Conservation (phyloP, 2,888 invertebrate species). For the Pachycephus smyrnensis region DNA sequence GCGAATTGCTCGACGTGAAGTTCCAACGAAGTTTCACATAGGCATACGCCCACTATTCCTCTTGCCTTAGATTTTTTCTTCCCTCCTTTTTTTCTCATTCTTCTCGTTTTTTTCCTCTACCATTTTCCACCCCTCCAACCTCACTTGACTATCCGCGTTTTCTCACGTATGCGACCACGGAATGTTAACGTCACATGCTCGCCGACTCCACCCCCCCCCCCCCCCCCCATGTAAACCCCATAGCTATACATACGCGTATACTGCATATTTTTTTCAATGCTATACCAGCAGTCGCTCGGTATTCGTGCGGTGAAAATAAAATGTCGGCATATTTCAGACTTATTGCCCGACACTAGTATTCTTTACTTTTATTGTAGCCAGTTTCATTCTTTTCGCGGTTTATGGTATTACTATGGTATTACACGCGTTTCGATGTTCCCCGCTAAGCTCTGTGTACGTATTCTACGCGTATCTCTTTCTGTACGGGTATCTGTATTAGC, state of each 20-base stretch:
- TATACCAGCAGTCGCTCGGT: slow-evolving; percentile 24
- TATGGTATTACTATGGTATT: slow-evolving; percentile 47
- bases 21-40: slow-evolving; percentile 43
- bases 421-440: slow-evolving; percentile 35
- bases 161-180: too few species aligned
- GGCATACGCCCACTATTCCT: too few species aligned
- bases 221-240: slow-evolving; percentile 33
- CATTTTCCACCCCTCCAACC: background rate
- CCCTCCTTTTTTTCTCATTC: background rate
- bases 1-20: slow-evolving; percentile 55
- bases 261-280: slow-evolving; percentile 36
- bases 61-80: slow-evolving; percentile 27
- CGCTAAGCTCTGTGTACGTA: too few species aligned
- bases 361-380: slow-evolving; percentile 50
- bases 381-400: slow-evolving; percentile 52
- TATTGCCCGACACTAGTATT: slow-evolving; percentile 38
- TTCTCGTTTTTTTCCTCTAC: slow-evolving; percentile 15
- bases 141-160: slow-evolving; percentile 23
- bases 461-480: too few species aligned
- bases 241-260: slow-evolving; percentile 16
- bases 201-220: background rate
- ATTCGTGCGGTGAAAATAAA: slow-evolving; percentile 47
- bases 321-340: slow-evolving; percentile 56
- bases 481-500: too few species aligned
- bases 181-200: slow-evolving; percentile 24